Conservation (phyloP, 1,140 invertebrate genomes). For the Colletes gigas region DNA sequence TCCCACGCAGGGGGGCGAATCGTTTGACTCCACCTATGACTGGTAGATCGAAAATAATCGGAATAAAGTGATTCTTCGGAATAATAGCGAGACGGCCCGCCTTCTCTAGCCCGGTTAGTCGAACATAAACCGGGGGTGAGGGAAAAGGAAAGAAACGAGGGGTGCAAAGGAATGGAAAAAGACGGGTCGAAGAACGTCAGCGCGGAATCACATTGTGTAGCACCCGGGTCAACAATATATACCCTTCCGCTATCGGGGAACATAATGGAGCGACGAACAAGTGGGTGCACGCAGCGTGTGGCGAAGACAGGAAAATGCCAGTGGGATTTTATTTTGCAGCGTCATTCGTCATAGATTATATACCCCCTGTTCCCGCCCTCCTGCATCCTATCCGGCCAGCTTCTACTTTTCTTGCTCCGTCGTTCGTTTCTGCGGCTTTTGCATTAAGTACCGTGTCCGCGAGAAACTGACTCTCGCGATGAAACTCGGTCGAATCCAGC, state of each 20-base stretch:
- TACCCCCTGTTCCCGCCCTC: conserved; percentile 45
- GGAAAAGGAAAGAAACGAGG: neutral
- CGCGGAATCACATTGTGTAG: conserved; percentile 66
- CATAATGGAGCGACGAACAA: conserved; percentile 71
- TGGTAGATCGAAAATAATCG: conserved; percentile 68
- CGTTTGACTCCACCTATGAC: neutral
- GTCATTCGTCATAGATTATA: conserved; percentile 71
- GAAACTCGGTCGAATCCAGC: conserved; percentile 69
- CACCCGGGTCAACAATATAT: conserved; percentile 72
- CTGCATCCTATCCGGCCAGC: neutral
- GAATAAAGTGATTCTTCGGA: conserved; percentile 71
- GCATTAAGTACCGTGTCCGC: conserved; percentile 59
- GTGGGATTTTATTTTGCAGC: conserved; percentile 67
- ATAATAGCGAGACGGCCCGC: conserved; percentile 54
- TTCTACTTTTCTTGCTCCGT: conserved; percentile 23
- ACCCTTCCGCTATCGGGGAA: conserved; percentile 15
- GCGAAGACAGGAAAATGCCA: neutral
- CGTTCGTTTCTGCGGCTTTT: conserved; percentile 49
- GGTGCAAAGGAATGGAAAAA: neutral
- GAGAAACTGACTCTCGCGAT: conserved; percentile 55
- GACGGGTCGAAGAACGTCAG: conserved; percentile 12
- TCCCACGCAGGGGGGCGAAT: neutral
- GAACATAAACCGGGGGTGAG: conserved; percentile 10
- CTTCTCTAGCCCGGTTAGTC: neutral
- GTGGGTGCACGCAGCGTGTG: conserved; percentile 50